Evolutionary conservation across 2,113 vertebrate species (phyloP), one percentile per base, ranked within the genome.

Genomic region (Talpa occidentalis): DNA sequence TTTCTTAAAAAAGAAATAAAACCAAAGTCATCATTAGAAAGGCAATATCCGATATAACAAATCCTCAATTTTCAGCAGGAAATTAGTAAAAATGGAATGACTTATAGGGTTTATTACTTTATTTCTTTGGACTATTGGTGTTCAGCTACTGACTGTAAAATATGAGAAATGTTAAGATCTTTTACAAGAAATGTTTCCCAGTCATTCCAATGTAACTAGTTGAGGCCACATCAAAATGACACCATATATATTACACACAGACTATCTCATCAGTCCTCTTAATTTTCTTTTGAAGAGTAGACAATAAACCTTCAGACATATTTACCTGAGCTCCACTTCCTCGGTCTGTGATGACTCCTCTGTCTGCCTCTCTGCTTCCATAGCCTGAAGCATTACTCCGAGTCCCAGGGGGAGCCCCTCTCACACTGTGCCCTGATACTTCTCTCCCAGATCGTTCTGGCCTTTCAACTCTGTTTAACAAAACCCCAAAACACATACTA

Each of bases 371-470:
- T 95, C 99, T 96, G 96, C 98, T 98, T 37, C 98, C 98, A 0
- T 99, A 99, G 47, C 98, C 98, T 0, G 98, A 98, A 60, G 98
- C 60, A 2, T 98, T 98, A 72, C 99, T 99, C 0, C 99, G 99
- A 96, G 94, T 98, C 7, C 98, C 98, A 1, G 99, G 98, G 3
- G 99, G 98, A 0, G 98, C 98, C 3, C 99, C 99, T 97, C 99
- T 98, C 7, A 99, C 98, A 3, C 98, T 94, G 0, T 99, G 98
- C 9, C 98, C 98, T 0, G 99, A 99, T 6, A 98, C 99, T 4
- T 99, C 99, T 98, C 99, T 98, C 60, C 98, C 98, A 0, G 99
- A 98, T 15, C 99, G 98, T 15, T 99, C 99, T 1, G 99, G 96
- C 86, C 99, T 98, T 95, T 98, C 98, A 0, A 98, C 96, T 96